Conservation (phyloP, 2,113 vertebrate genomes). For the Mobula hypostoma region DNA sequence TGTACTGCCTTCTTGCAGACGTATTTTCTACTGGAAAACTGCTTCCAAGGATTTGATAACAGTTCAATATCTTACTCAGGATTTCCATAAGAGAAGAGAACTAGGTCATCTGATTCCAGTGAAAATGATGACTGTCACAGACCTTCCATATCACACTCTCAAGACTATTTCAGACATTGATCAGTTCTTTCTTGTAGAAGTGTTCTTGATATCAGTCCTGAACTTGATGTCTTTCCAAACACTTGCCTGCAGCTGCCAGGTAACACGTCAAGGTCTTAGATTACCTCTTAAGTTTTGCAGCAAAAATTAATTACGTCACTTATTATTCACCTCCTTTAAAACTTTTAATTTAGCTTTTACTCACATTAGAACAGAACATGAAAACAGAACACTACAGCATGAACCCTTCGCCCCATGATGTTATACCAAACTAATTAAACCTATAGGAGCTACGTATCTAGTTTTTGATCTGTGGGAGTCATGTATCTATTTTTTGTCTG, state of each 20-base stretch:
- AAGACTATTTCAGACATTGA: background rate
- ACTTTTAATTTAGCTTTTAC: background rate
- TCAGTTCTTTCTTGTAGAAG: background rate
- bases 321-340: background rate
- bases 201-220: background rate
- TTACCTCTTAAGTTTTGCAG: background rate
- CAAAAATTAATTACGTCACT: background rate
- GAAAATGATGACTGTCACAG: background rate
- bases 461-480: no score
- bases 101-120: background rate
- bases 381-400: no score
- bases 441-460: no score
- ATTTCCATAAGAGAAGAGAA: background rate
- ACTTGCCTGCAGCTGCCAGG: background rate
- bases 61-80: background rate
- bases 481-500: no score
- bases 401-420: no score
- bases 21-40: background rate
- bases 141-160: background rate
- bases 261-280: background rate
- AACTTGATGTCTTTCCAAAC: background rate
- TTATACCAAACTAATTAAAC: no score
- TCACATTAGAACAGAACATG: background rate
- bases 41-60: background rate
- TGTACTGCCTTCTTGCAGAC: background rate